Percentiles rank a stretch among this genome's conserved stretches.
Conservation (phyloP, 2,113 vertebrate species). For the Synodontis membranacea region DNA sequence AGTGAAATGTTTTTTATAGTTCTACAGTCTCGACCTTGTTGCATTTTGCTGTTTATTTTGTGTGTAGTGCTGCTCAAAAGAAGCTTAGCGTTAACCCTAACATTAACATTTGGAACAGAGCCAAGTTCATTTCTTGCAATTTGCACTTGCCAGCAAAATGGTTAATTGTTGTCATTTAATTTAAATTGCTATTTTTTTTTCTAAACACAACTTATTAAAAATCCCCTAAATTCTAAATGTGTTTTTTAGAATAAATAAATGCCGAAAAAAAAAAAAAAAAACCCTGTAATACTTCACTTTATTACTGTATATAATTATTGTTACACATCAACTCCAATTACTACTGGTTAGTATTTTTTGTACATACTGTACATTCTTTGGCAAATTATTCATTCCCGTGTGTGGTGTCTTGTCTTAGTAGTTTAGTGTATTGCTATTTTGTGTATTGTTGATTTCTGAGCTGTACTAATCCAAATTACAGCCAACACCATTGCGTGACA, state of each 20-base stretch:
- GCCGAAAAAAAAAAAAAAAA: too few relatives aligned
- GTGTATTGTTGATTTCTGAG: not conserved
- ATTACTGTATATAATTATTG: not conserved
- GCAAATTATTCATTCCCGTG: not conserved
- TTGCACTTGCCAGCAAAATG: constrained; percentile 1
- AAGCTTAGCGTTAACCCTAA: constrained; percentile 2
- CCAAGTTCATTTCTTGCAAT: constrained; percentile 1
- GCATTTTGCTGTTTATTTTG: not conserved
- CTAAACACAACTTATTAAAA: not conserved
- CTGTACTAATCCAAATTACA: not conserved
- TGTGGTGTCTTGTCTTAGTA: not conserved
- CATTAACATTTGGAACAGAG: not conserved
- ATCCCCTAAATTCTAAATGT: not conserved
- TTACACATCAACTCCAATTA: not conserved
- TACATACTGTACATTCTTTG: not conserved
- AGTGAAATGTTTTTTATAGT: not conserved
- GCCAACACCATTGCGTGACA: not conserved
- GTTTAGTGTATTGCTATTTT: not conserved
- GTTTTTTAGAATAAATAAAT: not conserved
- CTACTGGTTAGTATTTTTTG: not conserved
- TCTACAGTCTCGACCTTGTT: not conserved
- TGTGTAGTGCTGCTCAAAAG: not conserved
- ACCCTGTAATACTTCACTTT: not conserved
- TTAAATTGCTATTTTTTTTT: not conserved
- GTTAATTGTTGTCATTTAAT: constrained; percentile 1